These are phyloP conservation scores for Noctua janthina DNA, from an alignment of 2,888 invertebrate genomes.

Conservation along the genomic window DNA sequence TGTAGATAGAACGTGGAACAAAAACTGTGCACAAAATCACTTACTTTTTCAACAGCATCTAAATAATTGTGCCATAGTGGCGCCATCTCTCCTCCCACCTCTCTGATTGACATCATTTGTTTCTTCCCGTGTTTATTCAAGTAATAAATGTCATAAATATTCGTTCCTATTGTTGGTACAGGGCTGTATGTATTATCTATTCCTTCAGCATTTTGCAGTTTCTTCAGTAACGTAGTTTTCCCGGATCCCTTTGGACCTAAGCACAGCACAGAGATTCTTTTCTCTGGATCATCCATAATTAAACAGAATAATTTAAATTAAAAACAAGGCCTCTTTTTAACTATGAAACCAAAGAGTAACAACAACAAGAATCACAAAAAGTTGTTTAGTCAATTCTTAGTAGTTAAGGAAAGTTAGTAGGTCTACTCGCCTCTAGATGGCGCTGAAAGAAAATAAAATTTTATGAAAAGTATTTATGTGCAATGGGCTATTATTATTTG, in stretches of 20 bases:
- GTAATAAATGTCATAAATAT: slow-evolving; percentile 92
- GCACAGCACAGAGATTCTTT: slow-evolving; percentile 90
- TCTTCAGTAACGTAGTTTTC: slow-evolving; percentile 94
- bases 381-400: slow-evolving; percentile 72
- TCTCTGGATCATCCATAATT: slow-evolving; percentile 84
- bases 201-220: slow-evolving; percentile 92
- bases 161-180: slow-evolving; percentile 95
- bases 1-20: not conserved
- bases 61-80: slow-evolving; percentile 95
- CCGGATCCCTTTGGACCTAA: slow-evolving; percentile 95
- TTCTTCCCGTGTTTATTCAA: slow-evolving; percentile 88
- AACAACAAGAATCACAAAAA: not conserved
- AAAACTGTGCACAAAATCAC: slow-evolving; percentile 11
- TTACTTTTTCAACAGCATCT: slow-evolving; percentile 90
- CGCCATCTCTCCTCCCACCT: slow-evolving; percentile 95
- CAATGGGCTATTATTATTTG: slow-evolving; percentile 20
- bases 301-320: not conserved
- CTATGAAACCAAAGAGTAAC: not conserved
- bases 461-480: not conserved
- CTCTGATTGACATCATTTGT: slow-evolving; percentile 91
- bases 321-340: not conserved
- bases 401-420: slow-evolving; percentile 62
- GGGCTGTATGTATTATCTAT: slow-evolving; percentile 95
- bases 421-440: slow-evolving; percentile 80
- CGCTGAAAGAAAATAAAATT: slow-evolving; percentile 47